Evolutionary conservation across 2,797 vertebrate genomes (phyloP), one percentile per base, ranked within the genome.

Genomic region (Tauraco hartlaubi): DNA sequence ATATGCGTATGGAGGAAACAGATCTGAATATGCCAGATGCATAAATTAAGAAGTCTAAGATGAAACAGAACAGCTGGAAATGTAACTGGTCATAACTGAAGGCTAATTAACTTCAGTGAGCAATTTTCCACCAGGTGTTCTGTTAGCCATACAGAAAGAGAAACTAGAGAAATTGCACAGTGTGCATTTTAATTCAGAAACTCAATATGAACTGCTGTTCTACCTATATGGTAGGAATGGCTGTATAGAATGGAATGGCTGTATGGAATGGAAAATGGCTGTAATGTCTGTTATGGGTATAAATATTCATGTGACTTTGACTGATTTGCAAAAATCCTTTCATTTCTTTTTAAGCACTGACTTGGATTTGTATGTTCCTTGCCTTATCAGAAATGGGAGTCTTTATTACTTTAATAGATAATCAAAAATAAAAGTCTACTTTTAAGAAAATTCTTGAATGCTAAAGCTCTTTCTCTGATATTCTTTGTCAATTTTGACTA

Each of bases 51-150:
- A 86, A 17, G n/a, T 67, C 80, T 84, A 82, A 31, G 41, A 72
- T 76, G 77, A 94, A 93, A 62, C 17, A 73, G 74, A 96, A 87
- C 95, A 97, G 91, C 92, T 96, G 94, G 92, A 94, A 94, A 87
- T 82, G 15, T 95, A 94, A 88, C 92, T 89, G 64, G 79, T 90
- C 77, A 74, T 92, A 95, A 94, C 11, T 72, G 74, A 92, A 67
- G 35, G 52, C 85, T 95, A 97, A 97, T 96, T 94, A 92, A 76
- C 74, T 83, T 31, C 89, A 72, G 69, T 54, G 49, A 88, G 35
- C 85, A 85, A 85, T 96, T 94, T 97, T 92, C 72, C 29, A 67
- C 91, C 69, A 85, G 80, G 56, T 94, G 94, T 67, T 96, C 55
- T 91, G 31, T 46, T 85, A 90, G 23, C 43, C 67, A 55, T 43